A percentile compares a stretch with the other conserved stretches of the same genome.
phyloP scores from a whole-genome alignment of 2,888 invertebrate genomes.

The Bhutanitis thaidina region DNA sequence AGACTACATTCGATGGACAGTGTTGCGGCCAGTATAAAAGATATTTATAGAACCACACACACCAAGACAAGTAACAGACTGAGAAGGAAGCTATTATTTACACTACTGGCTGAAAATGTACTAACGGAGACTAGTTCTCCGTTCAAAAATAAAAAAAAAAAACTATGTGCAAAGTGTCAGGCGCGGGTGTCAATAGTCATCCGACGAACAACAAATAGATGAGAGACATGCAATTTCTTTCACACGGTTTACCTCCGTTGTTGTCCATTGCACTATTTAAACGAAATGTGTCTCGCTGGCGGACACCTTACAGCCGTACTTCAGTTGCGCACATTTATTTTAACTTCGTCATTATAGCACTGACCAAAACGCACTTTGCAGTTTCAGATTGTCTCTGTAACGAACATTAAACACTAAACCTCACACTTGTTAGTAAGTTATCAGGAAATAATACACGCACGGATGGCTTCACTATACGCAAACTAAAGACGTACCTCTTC shows the following conservation, averaged over 20 bases:
- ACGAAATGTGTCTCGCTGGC: slow-evolving; percentile 47
- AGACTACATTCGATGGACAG: slow-evolving; percentile 28
- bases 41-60: slow-evolving; percentile 69
- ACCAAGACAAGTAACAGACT: slow-evolving; percentile 49
- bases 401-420: slow-evolving; percentile 57
- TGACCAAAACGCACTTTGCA: slow-evolving; percentile 52
- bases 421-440: slow-evolving; percentile 53
- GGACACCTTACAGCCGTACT: slow-evolving; percentile 61
- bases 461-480: slow-evolving; percentile 58
- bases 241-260: slow-evolving; percentile 71
- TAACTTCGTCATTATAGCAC: slow-evolving; percentile 56
- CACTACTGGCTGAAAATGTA: slow-evolving; percentile 37
- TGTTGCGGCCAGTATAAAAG: slow-evolving; percentile 45
- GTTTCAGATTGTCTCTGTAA: slow-evolving; percentile 42
- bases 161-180: slow-evolving; percentile 56
- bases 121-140: slow-evolving; percentile 25
- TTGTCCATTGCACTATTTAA: slow-evolving; percentile 64
- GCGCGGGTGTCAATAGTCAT: slow-evolving; percentile 45
- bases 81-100: slow-evolving; percentile 40
- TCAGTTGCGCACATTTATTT: slow-evolving; percentile 59
- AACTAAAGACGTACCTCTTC: slow-evolving; percentile 77
- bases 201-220: slow-evolving; percentile 34
- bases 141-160: slow-evolving; percentile 24
- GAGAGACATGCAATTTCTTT: slow-evolving; percentile 60
- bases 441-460: slow-evolving; percentile 51